These are phyloP conservation scores for Crotophaga sulcirostris DNA, from an alignment of 2,113 vertebrate genomes.

Conservation along the genomic window DNA sequence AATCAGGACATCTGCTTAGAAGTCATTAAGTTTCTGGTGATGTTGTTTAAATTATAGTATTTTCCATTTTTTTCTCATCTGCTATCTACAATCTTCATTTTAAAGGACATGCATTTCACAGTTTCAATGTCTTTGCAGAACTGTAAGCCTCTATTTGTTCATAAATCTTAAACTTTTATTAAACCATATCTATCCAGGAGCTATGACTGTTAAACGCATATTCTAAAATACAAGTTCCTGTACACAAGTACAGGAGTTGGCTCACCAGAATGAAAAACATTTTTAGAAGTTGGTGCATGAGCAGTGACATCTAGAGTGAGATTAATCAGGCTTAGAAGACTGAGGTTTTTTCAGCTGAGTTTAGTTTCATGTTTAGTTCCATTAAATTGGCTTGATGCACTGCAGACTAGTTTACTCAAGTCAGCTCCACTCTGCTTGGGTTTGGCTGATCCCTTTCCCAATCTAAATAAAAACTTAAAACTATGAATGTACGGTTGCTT, in stretches of 20 bases:
- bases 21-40: background rate
- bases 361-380: background rate
- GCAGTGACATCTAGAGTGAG: background rate
- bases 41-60: background rate
- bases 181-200: background rate
- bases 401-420: background rate
- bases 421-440: rapidly evolving
- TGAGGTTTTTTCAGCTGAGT: background rate
- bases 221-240: background rate
- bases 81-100: background rate
- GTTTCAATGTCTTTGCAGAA: background rate
- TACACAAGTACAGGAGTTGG: background rate
- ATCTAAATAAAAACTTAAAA: background rate
- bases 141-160: background rate
- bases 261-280: background rate
- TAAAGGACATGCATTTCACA: background rate
- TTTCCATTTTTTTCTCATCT: background rate
- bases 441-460: background rate
- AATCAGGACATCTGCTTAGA: background rate
- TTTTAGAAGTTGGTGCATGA: background rate
- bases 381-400: background rate
- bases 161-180: background rate
- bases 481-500: background rate
- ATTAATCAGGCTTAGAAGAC: background rate
- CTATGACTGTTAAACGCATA: background rate